Conservation (phyloP, 2,888 invertebrate species). For the Lepeophtheirus nordmannii region DNA sequence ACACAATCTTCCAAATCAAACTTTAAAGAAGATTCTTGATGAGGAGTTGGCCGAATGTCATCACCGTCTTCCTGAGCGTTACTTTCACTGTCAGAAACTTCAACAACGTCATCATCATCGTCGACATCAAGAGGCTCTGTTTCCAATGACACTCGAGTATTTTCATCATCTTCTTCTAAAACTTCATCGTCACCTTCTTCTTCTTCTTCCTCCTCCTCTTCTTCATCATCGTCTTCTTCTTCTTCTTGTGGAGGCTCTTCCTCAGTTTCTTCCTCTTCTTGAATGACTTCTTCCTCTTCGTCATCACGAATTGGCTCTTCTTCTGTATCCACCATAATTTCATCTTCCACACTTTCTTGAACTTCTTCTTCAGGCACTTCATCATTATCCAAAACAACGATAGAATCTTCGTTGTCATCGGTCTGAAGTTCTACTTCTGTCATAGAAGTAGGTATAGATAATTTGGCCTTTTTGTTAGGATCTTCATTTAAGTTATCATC, state of each 20-base stretch:
- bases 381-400: background rate
- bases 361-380: background rate
- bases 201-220: constrained; percentile 28
- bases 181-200: constrained; percentile 28
- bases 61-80: constrained; percentile 33
- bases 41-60: too few relatives aligned
- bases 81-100: constrained; percentile 35
- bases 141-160: constrained; percentile 26
- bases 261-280: constrained; percentile 26
- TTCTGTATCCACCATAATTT: background rate
- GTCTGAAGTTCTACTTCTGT: background rate
- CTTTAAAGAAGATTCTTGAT: too few relatives aligned
- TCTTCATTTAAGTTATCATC: constrained; percentile 9
- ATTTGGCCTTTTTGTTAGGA: background rate
- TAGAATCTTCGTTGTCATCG: background rate
- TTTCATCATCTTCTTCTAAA: constrained; percentile 27
- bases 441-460: background rate
- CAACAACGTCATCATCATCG: constrained; percentile 35
- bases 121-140: constrained; percentile 31
- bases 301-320: constrained; percentile 16
- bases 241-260: constrained; percentile 27
- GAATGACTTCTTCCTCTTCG: constrained; percentile 27
- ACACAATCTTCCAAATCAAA: constrained; percentile 53
- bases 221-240: constrained; percentile 24
- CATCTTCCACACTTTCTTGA: background rate